phyloP scores from a whole-genome alignment of 2,113 vertebrate genomes.

The Chrysochloris asiatica region DNA sequence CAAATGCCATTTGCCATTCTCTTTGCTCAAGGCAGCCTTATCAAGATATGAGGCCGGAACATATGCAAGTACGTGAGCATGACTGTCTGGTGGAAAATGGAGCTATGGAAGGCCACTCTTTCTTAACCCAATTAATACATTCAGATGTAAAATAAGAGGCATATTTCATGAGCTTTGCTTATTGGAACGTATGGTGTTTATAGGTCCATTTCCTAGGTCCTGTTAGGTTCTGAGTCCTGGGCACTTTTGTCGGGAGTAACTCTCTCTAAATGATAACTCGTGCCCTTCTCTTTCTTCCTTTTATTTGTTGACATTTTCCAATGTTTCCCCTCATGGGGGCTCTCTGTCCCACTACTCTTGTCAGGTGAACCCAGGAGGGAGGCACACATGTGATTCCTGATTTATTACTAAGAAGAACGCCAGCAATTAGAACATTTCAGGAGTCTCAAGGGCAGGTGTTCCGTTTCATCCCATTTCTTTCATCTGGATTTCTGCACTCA shows the following conservation, averaged over 20 bases:
- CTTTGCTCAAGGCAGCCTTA: neutral
- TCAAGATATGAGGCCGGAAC: neutral
- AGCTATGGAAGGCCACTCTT: neutral
- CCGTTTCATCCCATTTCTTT: neutral
- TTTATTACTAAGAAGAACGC: neutral
- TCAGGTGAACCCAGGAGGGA: neutral
- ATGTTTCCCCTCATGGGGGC: neutral
- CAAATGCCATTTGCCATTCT: neutral
- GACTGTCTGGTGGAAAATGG: neutral
- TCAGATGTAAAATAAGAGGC: neutral
- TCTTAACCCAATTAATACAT: neutral
- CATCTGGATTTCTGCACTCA: neutral
- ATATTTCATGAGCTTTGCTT: neutral
- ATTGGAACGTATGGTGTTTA: slow-evolving; percentile 1
- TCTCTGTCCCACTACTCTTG: neutral
- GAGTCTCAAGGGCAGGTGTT: neutral
- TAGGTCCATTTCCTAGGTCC: neutral
- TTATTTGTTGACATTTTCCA: neutral
- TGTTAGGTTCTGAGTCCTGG: neutral
- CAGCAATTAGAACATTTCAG: neutral
- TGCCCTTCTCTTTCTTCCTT: neutral
- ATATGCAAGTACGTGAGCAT: neutral
- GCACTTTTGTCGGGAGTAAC: neutral
- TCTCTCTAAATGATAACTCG: neutral
- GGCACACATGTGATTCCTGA: neutral